Percentiles rank a stretch among this genome's conserved stretches.
phyloP scores from a whole-genome alignment of 2,797 vertebrate species.

The Oreonectes daqikongensis region DNA sequence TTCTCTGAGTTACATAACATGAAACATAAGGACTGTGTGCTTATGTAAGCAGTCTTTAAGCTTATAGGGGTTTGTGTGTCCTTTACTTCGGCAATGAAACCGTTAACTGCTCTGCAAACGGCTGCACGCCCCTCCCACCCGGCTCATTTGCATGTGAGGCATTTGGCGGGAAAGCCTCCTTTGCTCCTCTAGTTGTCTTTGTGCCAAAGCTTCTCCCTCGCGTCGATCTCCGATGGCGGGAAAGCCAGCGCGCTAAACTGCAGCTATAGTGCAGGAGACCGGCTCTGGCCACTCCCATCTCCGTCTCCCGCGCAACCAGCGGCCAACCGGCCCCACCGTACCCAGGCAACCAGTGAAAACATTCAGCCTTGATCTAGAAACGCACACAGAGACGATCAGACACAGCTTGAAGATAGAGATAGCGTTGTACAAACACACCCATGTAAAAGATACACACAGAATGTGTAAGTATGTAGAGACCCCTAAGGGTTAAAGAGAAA shows the following conservation, averaged over 20 bases:
- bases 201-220: conserved; percentile 67
- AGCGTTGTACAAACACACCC: conserved; percentile 18
- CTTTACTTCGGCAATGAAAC: conserved; percentile 44
- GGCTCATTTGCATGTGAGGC: conserved; percentile 57
- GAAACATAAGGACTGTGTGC: not conserved
- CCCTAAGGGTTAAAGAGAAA: conserved; percentile 8
- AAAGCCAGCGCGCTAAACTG: conserved; percentile 70
- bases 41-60: conserved; percentile 16
- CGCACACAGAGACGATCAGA: conserved; percentile 4
- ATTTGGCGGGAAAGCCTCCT: conserved; percentile 64
- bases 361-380: conserved; percentile 40
- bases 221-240: conserved; percentile 75
- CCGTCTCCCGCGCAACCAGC: conserved; percentile 31
- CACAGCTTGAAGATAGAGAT: conserved; percentile 31
- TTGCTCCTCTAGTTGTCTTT: conserved; percentile 55
- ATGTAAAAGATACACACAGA: conserved; percentile 2
- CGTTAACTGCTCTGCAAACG: conserved; percentile 50
- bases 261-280: conserved; percentile 53
- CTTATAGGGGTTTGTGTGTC: not conserved
- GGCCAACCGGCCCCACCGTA: conserved; percentile 43
- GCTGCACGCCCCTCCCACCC: conserved; percentile 43
- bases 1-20: conserved; percentile 17
- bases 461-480: conserved; percentile 8
- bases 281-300: conserved; percentile 46
- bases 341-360: conserved; percentile 56